Conservation (phyloP, 1,140 invertebrate species). For the Leguminivora glycinivorella region DNA sequence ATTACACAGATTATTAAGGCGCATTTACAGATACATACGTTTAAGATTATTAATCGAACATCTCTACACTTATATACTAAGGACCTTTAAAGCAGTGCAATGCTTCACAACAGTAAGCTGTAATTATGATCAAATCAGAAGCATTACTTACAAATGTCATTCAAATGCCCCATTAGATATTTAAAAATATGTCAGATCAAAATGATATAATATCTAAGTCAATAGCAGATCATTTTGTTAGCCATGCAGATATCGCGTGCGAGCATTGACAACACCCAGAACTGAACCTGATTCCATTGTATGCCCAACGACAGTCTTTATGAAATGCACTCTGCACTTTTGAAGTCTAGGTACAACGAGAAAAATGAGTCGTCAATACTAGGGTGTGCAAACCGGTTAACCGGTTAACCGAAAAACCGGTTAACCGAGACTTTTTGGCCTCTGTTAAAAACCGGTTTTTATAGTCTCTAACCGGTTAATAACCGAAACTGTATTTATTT, state of each 20-base stretch:
- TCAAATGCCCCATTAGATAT: slow-evolving; percentile 7
- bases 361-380: neutral
- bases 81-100: slow-evolving; percentile 46
- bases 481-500: too few species aligned
- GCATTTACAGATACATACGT: slow-evolving; percentile 42
- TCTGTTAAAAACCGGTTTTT: too few species aligned
- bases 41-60: slow-evolving; percentile 42
- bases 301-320: slow-evolving; percentile 1
- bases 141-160: neutral
- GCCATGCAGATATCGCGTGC: neutral
- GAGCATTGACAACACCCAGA: too few species aligned
- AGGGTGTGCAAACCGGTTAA: too few species aligned
- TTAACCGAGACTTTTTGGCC: too few species aligned
- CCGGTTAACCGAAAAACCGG: too few species aligned
- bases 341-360: too few species aligned
- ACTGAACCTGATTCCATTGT: neutral
- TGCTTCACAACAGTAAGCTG: slow-evolving; percentile 47
- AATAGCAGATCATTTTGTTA: neutral
- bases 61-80: slow-evolving; percentile 45
- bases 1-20: slow-evolving; percentile 52
- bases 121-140: slow-evolving; percentile 28
- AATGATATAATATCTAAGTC: neutral
- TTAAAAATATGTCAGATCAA: neutral
- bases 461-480: too few species aligned
- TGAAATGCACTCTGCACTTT: neutral